Evolutionary conservation across 1,140 invertebrate species (phyloP), one percentile per base, ranked within the genome.

Genomic region (Hypsibius dujardini): DNA sequence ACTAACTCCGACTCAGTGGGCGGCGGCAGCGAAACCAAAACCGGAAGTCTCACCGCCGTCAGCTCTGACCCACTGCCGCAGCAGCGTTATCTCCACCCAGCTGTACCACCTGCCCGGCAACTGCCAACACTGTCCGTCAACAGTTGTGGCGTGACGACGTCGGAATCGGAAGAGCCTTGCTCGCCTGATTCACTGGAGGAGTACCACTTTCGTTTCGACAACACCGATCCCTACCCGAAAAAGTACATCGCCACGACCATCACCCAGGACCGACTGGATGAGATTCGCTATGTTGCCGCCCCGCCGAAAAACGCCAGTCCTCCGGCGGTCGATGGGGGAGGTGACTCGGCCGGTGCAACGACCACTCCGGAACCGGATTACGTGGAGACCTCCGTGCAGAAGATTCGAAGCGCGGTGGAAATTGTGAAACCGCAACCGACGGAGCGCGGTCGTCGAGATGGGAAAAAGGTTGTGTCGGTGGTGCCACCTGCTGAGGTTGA

Each of bases 281-380:
- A 56, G 50, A 56, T 56, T n/a, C 7, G n/a, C 7, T 56, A 56
- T n/a, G n/a, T 56, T 12, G 7, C 7, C 7, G n/a, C 50, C 7
- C 7, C 7, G 50, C 7, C 7, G 7, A 56, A n/a, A 12, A n/a
- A 12, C 7, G 7, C 50, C 50, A 56, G 50, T n/a, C 50, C 50
- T 12, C 7, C n/a, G 50, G 50, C n/a, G 50, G 50, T 12, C 50
- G 50, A 56, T 12, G 50, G 50, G n/a, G 50, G n/a, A 56, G 50
- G 50, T n/a, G 7, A 56, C n/a, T 56, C 50, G 7, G n/a, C 7
- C n/a, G 50, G 50, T 7, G 50, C 50, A 7, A 56, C 7, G 7
- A n/a, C 50, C 50, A 56, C 50, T 56, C 50, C 50, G 50, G 50
- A 56, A n/a, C 50, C 50, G 50, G 50, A 12, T n/a, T 56, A 56